phyloP scores from a whole-genome alignment of 2,888 invertebrate species.

The Galerucella pusilla region DNA sequence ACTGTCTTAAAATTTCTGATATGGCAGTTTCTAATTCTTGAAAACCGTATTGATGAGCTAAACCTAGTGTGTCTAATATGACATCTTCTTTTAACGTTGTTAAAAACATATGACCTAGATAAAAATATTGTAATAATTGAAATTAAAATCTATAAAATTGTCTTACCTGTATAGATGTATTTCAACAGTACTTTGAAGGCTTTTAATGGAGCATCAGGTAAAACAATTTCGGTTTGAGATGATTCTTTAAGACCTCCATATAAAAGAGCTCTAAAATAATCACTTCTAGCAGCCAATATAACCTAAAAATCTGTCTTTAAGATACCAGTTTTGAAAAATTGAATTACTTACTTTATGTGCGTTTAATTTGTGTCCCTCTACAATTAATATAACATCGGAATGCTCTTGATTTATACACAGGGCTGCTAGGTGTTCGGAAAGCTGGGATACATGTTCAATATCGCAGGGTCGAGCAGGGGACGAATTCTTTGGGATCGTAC shows the following conservation, averaged over 20 bases:
- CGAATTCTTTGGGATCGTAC: slow-evolving; percentile 48
- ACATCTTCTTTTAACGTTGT: slow-evolving; percentile 76
- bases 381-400: slow-evolving; percentile 89
- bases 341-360: slow-evolving; percentile 71
- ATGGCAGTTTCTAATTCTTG: slow-evolving; percentile 90
- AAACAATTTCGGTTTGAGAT: slow-evolving; percentile 81
- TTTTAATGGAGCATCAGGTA: slow-evolving; percentile 84
- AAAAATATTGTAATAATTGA: slow-evolving; percentile 21
- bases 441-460: slow-evolving; percentile 75
- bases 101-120: slow-evolving; percentile 74
- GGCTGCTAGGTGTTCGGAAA: slow-evolving; percentile 88
- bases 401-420: slow-evolving; percentile 89
- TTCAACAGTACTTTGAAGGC: slow-evolving; percentile 91
- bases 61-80: slow-evolving; percentile 79
- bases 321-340: slow-evolving; percentile 10
- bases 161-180: slow-evolving; percentile 93
- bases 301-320: slow-evolving; percentile 66
- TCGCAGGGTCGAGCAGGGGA: slow-evolving; percentile 66
- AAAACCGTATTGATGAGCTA: slow-evolving; percentile 97
- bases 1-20: slow-evolving; percentile 91
- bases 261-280: slow-evolving; percentile 90
- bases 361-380: slow-evolving; percentile 79
- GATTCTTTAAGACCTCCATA: slow-evolving; percentile 85
- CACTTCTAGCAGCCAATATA: slow-evolving; percentile 93
- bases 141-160: too few species aligned